Evolutionary conservation across 2,797 vertebrate genomes (phyloP).

Genomic region (Bovichtus diacanthus): DNA sequence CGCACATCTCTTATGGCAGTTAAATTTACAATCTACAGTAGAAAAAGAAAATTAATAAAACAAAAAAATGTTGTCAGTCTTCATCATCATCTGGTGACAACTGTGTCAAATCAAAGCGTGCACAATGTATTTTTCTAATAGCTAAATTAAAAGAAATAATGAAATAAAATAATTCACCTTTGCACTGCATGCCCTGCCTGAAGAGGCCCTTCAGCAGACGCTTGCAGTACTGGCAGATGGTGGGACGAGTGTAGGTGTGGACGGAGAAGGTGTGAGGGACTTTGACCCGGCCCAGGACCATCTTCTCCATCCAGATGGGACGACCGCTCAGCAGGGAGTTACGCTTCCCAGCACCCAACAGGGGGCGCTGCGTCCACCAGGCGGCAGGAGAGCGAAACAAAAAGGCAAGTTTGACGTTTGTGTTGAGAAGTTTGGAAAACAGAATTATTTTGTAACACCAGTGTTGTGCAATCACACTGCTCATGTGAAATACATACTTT

Average conservation of each 20-base stretch:
- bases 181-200: conserved; percentile 96
- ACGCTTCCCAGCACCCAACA: conserved; percentile 90
- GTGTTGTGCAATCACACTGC: too few relatives aligned
- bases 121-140: too few relatives aligned
- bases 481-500: too few relatives aligned
- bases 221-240: conserved; percentile 96
- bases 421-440: neutral
- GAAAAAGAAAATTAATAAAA: too few relatives aligned
- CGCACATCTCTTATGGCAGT: conserved; percentile 96
- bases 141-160: too few relatives aligned
- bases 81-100: too few relatives aligned
- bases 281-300: conserved; percentile 94
- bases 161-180: too few relatives aligned
- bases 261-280: conserved; percentile 96
- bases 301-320: conserved; percentile 98
- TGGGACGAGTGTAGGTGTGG: conserved; percentile 94
- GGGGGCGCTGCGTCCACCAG: conserved; percentile 80
- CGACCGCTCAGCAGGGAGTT: conserved; percentile 94
- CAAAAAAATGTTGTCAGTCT: too few relatives aligned
- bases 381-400: neutral
- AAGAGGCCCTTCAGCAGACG: conserved; percentile 94
- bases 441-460: neutral
- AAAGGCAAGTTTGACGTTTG: neutral
- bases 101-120: too few relatives aligned
- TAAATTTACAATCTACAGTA: conserved; percentile 93